These are phyloP conservation scores for Maccullochella peelii DNA, from an alignment of 2,113 vertebrate species.

Conservation along the genomic window DNA sequence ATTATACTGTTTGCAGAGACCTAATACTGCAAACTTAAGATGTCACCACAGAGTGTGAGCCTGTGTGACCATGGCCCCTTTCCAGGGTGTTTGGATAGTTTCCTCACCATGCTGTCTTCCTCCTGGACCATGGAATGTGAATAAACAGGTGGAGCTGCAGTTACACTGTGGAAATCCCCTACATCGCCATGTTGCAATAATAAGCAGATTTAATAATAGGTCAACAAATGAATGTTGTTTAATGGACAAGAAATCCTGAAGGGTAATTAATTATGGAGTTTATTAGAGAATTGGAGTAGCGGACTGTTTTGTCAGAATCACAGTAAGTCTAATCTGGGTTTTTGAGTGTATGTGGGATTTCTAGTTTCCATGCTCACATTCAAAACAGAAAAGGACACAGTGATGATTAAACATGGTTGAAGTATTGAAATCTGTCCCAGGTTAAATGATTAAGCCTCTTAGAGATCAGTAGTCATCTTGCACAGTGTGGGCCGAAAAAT, in stretches of 20 bases:
- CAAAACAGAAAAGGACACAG: not conserved
- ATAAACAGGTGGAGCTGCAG: constrained; percentile 75
- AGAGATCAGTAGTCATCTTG: not conserved
- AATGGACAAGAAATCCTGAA: not conserved
- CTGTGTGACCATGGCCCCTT: constrained; percentile 37
- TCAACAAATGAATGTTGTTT: constrained; percentile 26
- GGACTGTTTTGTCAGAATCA: not conserved
- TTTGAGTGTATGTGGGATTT: not conserved
- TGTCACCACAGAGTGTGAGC: constrained; percentile 23
- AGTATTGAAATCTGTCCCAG: constrained; percentile 13
- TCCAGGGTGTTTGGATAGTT: constrained; percentile 65
- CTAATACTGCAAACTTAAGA: constrained; percentile 42
- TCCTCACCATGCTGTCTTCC: constrained; percentile 59
- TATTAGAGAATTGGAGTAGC: not conserved
- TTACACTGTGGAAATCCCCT: constrained; percentile 74
- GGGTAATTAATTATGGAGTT: not conserved
- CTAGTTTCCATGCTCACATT: not conserved
- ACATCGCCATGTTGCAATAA: constrained; percentile 18
- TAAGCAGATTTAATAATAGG: not conserved
- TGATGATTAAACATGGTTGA: not conserved
- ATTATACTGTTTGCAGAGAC: constrained; percentile 10
- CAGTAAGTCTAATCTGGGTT: not conserved
- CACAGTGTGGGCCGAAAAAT: constrained; percentile 1
- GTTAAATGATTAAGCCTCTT: constrained; percentile 6
- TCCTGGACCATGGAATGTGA: constrained; percentile 48